These are phyloP conservation scores for Erpetoichthys calabaricus DNA, from an alignment of 2,797 vertebrate genomes.

Conservation along the genomic window DNA sequence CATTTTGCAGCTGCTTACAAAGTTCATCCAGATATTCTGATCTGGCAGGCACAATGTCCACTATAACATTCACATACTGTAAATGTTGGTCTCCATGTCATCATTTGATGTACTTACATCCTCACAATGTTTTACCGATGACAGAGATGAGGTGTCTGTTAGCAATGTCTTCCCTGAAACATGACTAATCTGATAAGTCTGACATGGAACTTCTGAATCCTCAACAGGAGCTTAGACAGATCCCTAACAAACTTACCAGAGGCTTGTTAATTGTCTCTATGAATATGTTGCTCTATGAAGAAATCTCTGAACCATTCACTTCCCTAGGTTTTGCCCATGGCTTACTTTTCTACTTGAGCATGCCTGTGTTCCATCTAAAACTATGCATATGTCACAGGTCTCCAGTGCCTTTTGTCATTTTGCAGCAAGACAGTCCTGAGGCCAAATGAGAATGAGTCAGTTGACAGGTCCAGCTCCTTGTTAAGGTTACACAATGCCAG, in stretches of 20 bases:
- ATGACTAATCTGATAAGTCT: slow-evolving; percentile 3
- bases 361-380: not conserved
- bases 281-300: not conserved
- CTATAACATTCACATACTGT: not conserved
- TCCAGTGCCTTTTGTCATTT: not conserved
- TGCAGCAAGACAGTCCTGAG: slow-evolving; percentile 2
- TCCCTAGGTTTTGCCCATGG: not conserved
- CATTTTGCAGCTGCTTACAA: slow-evolving; percentile 2
- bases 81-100: too few relatives aligned
- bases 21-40: slow-evolving; percentile 5
- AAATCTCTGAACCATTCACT: slow-evolving; percentile 7
- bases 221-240: not conserved
- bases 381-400: slow-evolving; percentile 1
- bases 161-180: too few relatives aligned
- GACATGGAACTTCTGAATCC: slow-evolving; percentile 7
- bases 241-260: not conserved
- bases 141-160: too few relatives aligned
- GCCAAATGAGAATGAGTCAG: slow-evolving; percentile 7
- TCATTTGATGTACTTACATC: not conserved
- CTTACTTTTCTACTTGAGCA: not conserved
- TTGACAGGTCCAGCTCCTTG: slow-evolving; percentile 4
- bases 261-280: slow-evolving; percentile 3
- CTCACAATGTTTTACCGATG: too few relatives aligned
- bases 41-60: slow-evolving; percentile 12
- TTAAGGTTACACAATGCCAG: slow-evolving; percentile 1